Evolutionary conservation across 2,113 vertebrate genomes (phyloP).

Genomic region (Manacus vitellinus): DNA sequence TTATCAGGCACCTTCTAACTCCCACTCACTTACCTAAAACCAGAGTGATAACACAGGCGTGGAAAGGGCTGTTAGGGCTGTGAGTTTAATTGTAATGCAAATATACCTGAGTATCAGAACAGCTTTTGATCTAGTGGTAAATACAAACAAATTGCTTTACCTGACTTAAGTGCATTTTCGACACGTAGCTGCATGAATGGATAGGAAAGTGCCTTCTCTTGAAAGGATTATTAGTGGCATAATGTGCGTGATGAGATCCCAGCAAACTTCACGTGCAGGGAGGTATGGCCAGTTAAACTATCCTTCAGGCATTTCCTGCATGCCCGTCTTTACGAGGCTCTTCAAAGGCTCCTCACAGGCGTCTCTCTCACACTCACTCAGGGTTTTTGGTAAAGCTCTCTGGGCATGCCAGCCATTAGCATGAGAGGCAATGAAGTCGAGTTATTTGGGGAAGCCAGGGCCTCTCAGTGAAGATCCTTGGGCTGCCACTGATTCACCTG

Average conservation of each 20-base stretch:
- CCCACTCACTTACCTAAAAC: slow-evolving; percentile 21
- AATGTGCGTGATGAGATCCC: neutral
- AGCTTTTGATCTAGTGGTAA: slow-evolving; percentile 47
- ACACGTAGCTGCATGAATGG: neutral
- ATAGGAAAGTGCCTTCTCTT: neutral
- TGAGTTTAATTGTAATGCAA: slow-evolving; percentile 38
- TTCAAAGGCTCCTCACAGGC: neutral
- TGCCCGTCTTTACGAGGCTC: neutral
- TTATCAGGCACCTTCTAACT: slow-evolving; percentile 35
- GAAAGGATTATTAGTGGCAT: neutral
- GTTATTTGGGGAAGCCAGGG: neutral
- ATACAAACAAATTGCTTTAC: slow-evolving; percentile 1
- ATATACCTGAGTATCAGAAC: slow-evolving; percentile 18
- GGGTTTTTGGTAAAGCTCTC: neutral
- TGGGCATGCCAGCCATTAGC: neutral
- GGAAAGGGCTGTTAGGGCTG: neutral
- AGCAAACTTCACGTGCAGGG: neutral
- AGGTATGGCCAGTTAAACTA: neutral
- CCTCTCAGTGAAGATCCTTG: neutral
- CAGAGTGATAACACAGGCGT: neutral
- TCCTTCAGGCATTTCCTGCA: neutral
- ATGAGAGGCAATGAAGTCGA: neutral
- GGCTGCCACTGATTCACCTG: neutral
- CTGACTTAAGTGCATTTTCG: neutral
- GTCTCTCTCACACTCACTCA: neutral